Percentiles rank a stretch among this genome's conserved stretches.
Evolutionary conservation across 2,888 invertebrate genomes (phyloP).

Genomic region (Cataglyphis livida): DNA sequence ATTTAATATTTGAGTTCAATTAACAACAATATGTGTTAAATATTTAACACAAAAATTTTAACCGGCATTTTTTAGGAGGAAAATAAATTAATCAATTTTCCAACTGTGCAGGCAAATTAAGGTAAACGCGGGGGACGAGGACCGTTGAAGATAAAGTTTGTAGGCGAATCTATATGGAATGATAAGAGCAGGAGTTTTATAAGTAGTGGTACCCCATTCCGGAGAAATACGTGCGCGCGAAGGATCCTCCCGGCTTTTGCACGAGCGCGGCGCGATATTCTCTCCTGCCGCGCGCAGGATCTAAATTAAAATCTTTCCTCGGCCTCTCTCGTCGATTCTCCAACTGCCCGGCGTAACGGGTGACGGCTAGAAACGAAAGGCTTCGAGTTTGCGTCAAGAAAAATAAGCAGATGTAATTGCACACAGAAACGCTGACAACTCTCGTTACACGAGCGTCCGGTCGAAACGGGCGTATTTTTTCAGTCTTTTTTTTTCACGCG

Average conservation of each 20-base stretch:
- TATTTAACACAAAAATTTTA: no score
- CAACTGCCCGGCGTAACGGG: constrained; percentile 34
- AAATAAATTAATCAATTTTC: no score
- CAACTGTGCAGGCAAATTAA: constrained; percentile 23
- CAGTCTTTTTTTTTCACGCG: neutral
- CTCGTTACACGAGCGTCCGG: constrained; percentile 47
- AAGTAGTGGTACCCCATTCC: neutral
- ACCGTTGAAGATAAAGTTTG: constrained; percentile 40
- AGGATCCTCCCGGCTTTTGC: constrained; percentile 33
- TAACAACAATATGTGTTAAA: no score
- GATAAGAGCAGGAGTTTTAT: constrained; percentile 31
- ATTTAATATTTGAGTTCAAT: no score
- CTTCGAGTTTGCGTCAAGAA: constrained; percentile 14
- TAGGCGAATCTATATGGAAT: constrained; percentile 17
- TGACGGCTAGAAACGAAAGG: constrained; percentile 41
- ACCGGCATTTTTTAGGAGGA: no score
- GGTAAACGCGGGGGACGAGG: constrained; percentile 20
- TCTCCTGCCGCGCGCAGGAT: constrained; percentile 28
- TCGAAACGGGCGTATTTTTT: constrained; percentile 36
- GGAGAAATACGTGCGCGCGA: constrained; percentile 7
- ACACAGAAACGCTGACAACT: constrained; percentile 6
- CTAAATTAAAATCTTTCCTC: constrained; percentile 52
- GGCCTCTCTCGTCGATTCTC: constrained; percentile 24
- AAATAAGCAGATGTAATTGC: constrained; percentile 7
- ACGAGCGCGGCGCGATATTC: constrained; percentile 41